Conservation (phyloP, 2,888 invertebrate species). For the Thysanoteuthis rhombus region DNA sequence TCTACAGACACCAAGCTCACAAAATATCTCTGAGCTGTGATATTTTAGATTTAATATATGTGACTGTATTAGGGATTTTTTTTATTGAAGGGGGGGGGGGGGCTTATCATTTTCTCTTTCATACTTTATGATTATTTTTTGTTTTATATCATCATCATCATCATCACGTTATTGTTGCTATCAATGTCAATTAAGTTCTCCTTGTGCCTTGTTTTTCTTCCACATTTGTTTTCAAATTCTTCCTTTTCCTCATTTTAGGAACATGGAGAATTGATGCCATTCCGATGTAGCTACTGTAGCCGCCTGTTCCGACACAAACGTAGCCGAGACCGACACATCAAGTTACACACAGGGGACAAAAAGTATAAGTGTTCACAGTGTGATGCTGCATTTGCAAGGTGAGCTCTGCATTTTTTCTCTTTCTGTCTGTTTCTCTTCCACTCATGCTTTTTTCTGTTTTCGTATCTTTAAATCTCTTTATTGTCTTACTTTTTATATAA, state of each 20-base stretch:
- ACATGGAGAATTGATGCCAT: conserved; percentile 91
- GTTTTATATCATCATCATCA: no score
- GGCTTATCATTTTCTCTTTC: not conserved
- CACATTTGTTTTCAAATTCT: not conserved
- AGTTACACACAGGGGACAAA: conserved; percentile 87
- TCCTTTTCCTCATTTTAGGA: conserved; percentile 72
- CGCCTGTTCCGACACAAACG: conserved; percentile 94
- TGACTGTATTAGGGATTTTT: not conserved
- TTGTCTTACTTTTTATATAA: not conserved
- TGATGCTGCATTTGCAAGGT: conserved; percentile 88
- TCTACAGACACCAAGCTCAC: not conserved
- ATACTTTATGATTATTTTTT: no score
- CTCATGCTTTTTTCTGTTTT: not conserved
- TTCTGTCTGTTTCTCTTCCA: not conserved
- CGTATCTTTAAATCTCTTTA: not conserved
- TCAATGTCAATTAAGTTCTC: not conserved
- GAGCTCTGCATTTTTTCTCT: conserved; percentile 23
- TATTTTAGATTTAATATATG: not conserved
- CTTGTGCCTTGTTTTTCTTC: not conserved
- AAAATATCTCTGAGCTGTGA: not conserved
- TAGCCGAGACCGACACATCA: conserved; percentile 91
- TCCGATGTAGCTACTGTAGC: conserved; percentile 90
- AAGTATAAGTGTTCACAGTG: conserved; percentile 91
- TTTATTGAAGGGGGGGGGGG: not conserved
- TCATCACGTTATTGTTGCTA: not conserved